A percentile compares a stretch with the other conserved stretches of the same genome.
These are phyloP conservation scores for Cataglyphis cursor DNA, from an alignment of 2,888 invertebrate species.

Conservation along the genomic window DNA sequence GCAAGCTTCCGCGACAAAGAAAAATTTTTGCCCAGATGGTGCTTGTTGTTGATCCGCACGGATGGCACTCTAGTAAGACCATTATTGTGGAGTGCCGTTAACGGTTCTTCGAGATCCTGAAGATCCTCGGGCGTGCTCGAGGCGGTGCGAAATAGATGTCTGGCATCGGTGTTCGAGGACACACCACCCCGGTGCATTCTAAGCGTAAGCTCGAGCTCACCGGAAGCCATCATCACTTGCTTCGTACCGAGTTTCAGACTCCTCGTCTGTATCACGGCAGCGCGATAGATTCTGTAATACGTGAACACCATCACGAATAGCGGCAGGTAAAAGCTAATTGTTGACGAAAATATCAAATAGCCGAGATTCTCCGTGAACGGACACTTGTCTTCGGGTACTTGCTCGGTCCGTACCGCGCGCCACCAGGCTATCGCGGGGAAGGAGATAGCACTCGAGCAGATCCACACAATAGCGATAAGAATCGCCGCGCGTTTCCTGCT, in stretches of 20 bases:
- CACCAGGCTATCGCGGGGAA: slow-evolving; percentile 99
- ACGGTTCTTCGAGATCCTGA: slow-evolving; percentile 90
- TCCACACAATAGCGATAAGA: slow-evolving; percentile 97
- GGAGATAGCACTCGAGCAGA: slow-evolving; percentile 98
- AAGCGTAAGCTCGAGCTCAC: slow-evolving; percentile 95
- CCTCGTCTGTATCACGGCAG: slow-evolving; percentile 96
- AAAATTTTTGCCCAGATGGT: slow-evolving; percentile 94
- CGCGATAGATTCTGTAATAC: slow-evolving; percentile 97
- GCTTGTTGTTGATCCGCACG: slow-evolving; percentile 89
- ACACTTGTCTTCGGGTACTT: slow-evolving; percentile 95
- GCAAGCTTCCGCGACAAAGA: slow-evolving; percentile 97
- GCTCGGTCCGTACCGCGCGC: slow-evolving; percentile 94
- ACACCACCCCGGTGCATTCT: slow-evolving; percentile 97
- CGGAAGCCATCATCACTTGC: slow-evolving; percentile 94
- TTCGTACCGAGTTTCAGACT: slow-evolving; percentile 97
- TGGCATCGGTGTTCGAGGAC: slow-evolving; percentile 77
- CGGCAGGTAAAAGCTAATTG: slow-evolving; percentile 99
- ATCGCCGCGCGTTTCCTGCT: slow-evolving; percentile 94
- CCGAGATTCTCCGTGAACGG: slow-evolving; percentile 98
- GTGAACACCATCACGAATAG: slow-evolving; percentile 99
- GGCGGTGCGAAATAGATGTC: slow-evolving; percentile 84
- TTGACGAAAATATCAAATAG: slow-evolving; percentile 98
- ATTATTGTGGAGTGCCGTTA: slow-evolving; percentile 93
- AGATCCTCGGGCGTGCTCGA: slow-evolving; percentile 84
- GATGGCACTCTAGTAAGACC: slow-evolving; percentile 91